Evolutionary conservation across 2,797 vertebrate species (phyloP).

Genomic region (Sebastes taczanowskii): DNA sequence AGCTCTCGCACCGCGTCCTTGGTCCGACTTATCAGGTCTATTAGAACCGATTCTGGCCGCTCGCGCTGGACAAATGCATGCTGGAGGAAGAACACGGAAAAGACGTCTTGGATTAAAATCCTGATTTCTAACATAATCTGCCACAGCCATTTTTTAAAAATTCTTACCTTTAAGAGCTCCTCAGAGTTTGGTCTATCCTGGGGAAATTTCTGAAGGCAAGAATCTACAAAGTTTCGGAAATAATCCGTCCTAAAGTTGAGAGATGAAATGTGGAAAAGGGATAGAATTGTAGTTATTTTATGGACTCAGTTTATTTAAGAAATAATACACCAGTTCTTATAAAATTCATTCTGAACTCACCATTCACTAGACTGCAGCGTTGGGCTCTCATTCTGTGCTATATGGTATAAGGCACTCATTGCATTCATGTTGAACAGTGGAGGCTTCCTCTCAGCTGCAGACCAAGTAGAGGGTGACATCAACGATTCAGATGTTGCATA

Average conservation of each 20-base stretch:
- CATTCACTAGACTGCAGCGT: constrained; percentile 96
- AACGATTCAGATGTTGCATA: constrained; percentile 4
- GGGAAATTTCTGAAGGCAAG: constrained; percentile 99
- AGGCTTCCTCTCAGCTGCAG: constrained; percentile 97
- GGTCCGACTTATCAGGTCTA: constrained; percentile 97
- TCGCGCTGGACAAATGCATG: constrained; percentile 97
- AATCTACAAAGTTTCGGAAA: constrained; percentile 99
- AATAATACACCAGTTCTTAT: background rate
- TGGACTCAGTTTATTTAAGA: background rate
- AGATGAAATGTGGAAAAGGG: constrained; percentile 37
- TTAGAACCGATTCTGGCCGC: constrained; percentile 94
- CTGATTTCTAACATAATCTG: background rate
- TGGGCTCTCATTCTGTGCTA: constrained; percentile 99
- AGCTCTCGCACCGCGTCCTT: constrained; percentile 98
- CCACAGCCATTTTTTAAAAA: background rate
- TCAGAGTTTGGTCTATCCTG: constrained; percentile 98
- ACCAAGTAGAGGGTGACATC: constrained; percentile 43
- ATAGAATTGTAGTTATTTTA: background rate
- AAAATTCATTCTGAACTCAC: constrained; percentile 79
- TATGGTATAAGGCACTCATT: constrained; percentile 99
- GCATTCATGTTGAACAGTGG: constrained; percentile 99
- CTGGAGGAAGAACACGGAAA: constrained; percentile 68
- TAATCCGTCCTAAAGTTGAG: constrained; percentile 92
- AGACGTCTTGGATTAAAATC: background rate
- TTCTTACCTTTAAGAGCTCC: constrained; percentile 94